These are phyloP conservation scores for Germaria angustata DNA, from an alignment of 2,888 invertebrate species.

Conservation along the genomic window DNA sequence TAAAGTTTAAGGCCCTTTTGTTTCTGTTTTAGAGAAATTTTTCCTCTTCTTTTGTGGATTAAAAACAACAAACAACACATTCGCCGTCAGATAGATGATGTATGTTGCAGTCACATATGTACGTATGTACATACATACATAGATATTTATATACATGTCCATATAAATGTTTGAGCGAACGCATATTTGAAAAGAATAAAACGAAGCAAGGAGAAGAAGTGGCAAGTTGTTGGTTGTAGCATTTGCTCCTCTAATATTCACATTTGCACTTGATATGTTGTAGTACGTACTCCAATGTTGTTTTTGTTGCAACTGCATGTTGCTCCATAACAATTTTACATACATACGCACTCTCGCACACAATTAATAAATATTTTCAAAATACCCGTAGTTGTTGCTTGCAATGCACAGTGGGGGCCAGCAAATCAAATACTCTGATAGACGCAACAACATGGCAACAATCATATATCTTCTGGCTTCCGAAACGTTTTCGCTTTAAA, in stretches of 20 bases:
- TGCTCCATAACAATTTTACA: constrained; percentile 44
- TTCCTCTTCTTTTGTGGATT: constrained; percentile 40
- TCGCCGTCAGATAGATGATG: constrained; percentile 34
- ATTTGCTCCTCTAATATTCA: constrained; percentile 38
- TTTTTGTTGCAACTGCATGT: constrained; percentile 44
- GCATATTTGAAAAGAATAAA: constrained; percentile 56
- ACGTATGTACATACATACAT: not conserved
- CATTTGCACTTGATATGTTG: constrained; percentile 43
- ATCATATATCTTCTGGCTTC: too few relatives aligned
- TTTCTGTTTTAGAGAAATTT: constrained; percentile 31
- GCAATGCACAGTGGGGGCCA: not conserved
- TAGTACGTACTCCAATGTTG: not conserved
- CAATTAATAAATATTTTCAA: not conserved
- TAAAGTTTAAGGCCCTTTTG: constrained; percentile 78
- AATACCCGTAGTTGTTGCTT: not conserved
- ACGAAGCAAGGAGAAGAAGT: constrained; percentile 12
- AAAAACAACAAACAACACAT: constrained; percentile 24
- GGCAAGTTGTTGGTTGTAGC: constrained; percentile 7
- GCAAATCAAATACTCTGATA: too few relatives aligned
- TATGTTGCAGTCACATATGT: constrained; percentile 17
- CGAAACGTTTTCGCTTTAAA: too few relatives aligned
- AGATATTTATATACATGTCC: too few relatives aligned
- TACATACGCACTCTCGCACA: not conserved
- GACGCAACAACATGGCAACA: too few relatives aligned
- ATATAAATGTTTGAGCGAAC: constrained; percentile 10